These are phyloP conservation scores for Heliconius aoede DNA, from an alignment of 2,888 invertebrate genomes.

Conservation along the genomic window DNA sequence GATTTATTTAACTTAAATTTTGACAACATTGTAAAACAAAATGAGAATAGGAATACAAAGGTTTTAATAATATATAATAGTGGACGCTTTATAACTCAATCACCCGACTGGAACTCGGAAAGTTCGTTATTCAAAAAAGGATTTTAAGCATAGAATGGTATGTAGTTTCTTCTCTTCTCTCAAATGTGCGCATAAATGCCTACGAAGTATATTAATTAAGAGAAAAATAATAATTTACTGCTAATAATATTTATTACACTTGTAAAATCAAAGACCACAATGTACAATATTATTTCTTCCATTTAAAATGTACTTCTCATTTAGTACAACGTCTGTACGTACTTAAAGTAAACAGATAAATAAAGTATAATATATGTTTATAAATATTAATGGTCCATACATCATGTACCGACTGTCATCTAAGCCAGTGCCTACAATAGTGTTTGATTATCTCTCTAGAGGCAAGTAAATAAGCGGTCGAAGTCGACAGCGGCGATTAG, in stretches of 20 bases:
- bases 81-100: no score
- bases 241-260: neutral
- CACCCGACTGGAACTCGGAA: no score
- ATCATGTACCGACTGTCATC: slow-evolving; percentile 7
- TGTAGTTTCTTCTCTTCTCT: no score
- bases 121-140: no score
- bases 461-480: slow-evolving; percentile 60
- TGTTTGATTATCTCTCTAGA: slow-evolving; percentile 55
- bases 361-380: slow-evolving; percentile 7
- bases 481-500: slow-evolving; percentile 65
- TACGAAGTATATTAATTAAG: no score
- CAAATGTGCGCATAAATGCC: no score
- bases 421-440: slow-evolving; percentile 45
- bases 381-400: slow-evolving; percentile 21
- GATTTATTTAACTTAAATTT: no score
- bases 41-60: no score
- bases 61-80: no score
- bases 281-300: neutral
- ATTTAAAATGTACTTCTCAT: neutral
- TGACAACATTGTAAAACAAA: no score
- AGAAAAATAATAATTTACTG: no score
- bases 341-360: slow-evolving; percentile 19
- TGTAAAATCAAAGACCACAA: neutral
- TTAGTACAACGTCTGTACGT: neutral
- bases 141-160: no score